phyloP scores from a whole-genome alignment of 1,140 invertebrate species.

The Orius laevigatus region DNA sequence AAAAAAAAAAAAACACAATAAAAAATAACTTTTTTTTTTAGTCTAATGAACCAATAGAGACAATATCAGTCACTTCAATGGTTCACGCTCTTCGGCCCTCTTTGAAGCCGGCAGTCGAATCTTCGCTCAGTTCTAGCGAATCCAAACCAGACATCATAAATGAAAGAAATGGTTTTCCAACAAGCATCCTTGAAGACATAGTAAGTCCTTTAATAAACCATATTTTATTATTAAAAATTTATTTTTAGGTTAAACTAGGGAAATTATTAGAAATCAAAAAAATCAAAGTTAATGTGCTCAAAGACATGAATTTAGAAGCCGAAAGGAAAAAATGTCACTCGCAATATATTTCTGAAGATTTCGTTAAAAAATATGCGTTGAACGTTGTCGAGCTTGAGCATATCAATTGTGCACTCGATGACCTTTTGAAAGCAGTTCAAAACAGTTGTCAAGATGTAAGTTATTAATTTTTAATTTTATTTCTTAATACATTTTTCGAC shows the following conservation, averaged over 20 bases:
- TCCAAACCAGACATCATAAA: too few species aligned
- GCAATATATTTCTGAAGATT: conserved; percentile 60
- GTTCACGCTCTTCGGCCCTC: conserved; percentile 11
- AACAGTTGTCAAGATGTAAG: conserved; percentile 54
- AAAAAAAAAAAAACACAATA: background rate
- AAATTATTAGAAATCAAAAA: conserved; percentile 76
- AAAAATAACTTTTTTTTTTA: background rate
- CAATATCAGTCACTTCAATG: conserved; percentile 41
- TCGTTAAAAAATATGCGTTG: conserved; percentile 76
- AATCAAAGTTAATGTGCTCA: conserved; percentile 59
- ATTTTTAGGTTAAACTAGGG: conserved; percentile 44
- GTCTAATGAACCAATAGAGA: conserved; percentile 81
- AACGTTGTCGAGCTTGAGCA: conserved; percentile 81
- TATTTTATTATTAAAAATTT: conserved; percentile 19
- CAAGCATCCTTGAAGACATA: conserved; percentile 69
- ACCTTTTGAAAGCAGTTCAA: conserved; percentile 60
- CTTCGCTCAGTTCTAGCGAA: background rate
- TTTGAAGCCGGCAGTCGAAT: conserved; percentile 1
- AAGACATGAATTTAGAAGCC: conserved; percentile 78
- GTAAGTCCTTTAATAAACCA: conserved; percentile 33
- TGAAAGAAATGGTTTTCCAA: conserved; percentile 46
- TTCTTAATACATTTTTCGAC: too few species aligned
- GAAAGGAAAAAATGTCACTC: conserved; percentile 72
- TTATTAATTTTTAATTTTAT: conserved; percentile 6
- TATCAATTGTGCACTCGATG: conserved; percentile 75